phyloP scores from a whole-genome alignment of 2,797 vertebrate species.

The Chiroxiphia lanceolata region DNA sequence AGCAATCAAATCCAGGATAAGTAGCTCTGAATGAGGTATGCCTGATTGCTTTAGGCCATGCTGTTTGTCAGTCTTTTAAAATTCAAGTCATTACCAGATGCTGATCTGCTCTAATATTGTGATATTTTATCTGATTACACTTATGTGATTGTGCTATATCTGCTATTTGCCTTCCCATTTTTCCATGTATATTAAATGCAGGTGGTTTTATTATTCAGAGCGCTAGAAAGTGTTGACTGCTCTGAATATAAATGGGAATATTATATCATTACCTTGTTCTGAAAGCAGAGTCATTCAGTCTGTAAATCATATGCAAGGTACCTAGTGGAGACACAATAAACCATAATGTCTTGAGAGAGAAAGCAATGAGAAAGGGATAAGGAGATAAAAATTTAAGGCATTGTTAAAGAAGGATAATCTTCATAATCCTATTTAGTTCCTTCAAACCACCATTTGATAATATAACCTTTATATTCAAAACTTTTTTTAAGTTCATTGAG shows the following conservation, averaged over 20 bases:
- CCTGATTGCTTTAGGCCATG: constrained; percentile 75
- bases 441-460: constrained; percentile 71
- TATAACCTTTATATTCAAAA: constrained; percentile 71
- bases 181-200: constrained; percentile 89
- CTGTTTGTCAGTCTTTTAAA: constrained; percentile 84
- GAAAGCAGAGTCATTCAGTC: constrained; percentile 77
- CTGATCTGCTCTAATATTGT: constrained; percentile 87
- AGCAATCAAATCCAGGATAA: constrained; percentile 78
- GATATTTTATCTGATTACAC: constrained; percentile 92
- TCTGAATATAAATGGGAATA: constrained; percentile 90
- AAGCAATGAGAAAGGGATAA: constrained; percentile 76
- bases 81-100: constrained; percentile 81
- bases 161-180: constrained; percentile 87
- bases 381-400: constrained; percentile 78
- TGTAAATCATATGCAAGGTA: constrained; percentile 81
- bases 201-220: constrained; percentile 87
- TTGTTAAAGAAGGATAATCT: constrained; percentile 78
- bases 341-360: constrained; percentile 80
- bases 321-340: constrained; percentile 77
- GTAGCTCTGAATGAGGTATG: constrained; percentile 72
- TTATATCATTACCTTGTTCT: constrained; percentile 87
- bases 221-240: constrained; percentile 77
- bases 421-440: constrained; percentile 75
- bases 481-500: constrained; percentile 60
- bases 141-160: constrained; percentile 86